Percentiles rank a stretch among this genome's conserved stretches.
Evolutionary conservation across 2,888 invertebrate species (phyloP).

Genomic region (Prionchulus punctatus): DNA sequence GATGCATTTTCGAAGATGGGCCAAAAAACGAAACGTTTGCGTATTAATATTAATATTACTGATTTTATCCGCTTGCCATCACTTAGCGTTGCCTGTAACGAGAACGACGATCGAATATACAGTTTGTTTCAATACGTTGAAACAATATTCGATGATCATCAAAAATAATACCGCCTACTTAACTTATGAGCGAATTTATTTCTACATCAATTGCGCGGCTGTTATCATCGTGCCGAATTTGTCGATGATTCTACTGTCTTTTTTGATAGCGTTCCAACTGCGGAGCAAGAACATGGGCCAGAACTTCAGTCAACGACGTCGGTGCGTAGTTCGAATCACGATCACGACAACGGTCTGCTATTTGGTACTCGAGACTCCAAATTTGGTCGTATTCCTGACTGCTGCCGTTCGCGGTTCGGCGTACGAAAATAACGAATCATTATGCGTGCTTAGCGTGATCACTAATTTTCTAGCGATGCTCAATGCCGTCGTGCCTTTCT

Average conservation of each 20-base stretch:
- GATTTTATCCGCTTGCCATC: background rate
- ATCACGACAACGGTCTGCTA: background rate
- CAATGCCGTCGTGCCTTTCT: background rate
- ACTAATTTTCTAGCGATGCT: background rate
- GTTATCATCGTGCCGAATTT: background rate
- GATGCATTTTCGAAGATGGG: conserved; percentile 1
- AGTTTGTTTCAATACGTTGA: background rate
- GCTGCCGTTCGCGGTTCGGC: too few species aligned
- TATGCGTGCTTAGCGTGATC: background rate
- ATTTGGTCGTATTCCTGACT: background rate
- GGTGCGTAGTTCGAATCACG: conserved; percentile 1
- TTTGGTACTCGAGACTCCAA: background rate
- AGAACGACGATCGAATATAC: background rate
- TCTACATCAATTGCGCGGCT: background rate
- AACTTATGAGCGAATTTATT: background rate
- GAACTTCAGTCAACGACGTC: background rate
- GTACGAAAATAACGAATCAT: too few species aligned
- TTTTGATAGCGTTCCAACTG: background rate
- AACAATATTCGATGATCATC: background rate
- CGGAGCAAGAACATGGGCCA: background rate
- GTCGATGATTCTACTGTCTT: background rate
- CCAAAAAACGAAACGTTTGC: background rate
- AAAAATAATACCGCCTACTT: background rate
- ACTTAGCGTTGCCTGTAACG: background rate
- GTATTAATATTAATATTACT: background rate